A percentile compares a stretch with the other conserved stretches of the same genome.
phyloP scores from a whole-genome alignment of 2,113 vertebrate genomes.

The Benitochromis conjunctus region DNA sequence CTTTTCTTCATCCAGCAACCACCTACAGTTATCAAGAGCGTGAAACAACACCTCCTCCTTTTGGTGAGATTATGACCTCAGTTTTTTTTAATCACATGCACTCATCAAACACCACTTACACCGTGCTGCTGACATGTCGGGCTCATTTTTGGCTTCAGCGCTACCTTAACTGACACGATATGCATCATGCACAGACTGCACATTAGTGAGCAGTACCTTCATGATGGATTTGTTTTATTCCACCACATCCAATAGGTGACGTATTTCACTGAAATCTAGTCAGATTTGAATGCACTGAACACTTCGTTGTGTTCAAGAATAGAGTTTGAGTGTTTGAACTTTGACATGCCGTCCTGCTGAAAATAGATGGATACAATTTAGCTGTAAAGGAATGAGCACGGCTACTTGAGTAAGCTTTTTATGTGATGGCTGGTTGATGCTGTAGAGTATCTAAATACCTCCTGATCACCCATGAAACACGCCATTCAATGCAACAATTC shows the following conservation, averaged over 20 bases:
- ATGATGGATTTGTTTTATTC: neutral
- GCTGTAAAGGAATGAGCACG: neutral
- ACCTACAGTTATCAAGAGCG: accelerated
- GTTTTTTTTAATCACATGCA: neutral
- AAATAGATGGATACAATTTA: neutral
- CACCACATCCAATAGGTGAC: neutral
- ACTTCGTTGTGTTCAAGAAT: neutral
- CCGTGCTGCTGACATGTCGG: neutral
- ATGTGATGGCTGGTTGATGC: neutral
- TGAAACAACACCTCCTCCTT: neutral
- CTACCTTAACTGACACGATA: neutral
- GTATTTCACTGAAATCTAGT: neutral
- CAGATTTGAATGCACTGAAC: neutral
- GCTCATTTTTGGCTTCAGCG: neutral
- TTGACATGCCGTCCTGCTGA: neutral
- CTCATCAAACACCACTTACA: neutral
- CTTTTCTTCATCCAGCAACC: neutral
- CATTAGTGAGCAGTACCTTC: neutral
- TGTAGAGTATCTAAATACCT: neutral
- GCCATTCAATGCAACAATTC: neutral
- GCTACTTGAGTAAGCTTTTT: neutral
- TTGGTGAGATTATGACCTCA: neutral
- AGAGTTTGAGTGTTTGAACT: neutral
- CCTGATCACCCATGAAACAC: neutral
- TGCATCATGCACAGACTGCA: neutral